Evolutionary conservation across 2,888 invertebrate species (phyloP), one percentile per base, ranked within the genome.

Genomic region (Oasisia sp.): DNA sequence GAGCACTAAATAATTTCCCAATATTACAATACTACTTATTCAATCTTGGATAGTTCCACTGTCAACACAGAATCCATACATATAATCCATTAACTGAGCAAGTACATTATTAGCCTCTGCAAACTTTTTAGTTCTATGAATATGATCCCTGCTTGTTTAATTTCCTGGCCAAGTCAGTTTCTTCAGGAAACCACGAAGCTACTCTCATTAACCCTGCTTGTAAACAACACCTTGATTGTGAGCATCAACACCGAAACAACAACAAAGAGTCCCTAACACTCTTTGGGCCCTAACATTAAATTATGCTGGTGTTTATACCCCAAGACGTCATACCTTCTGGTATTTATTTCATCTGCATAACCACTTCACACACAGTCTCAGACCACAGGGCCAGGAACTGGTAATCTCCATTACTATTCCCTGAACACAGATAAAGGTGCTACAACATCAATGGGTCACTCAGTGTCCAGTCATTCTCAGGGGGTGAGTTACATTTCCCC

Each of bases 341-440:
- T 74, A 74, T 74, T 74, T 74, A n/a, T 74, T 74, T 74, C 19
- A 74, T 74, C 27, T 74, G 74, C 74, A 74, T 74, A 74, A 74
- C 74, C 27, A 74, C n/a, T 19, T 74, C 74, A 74, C 7, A 27
- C 74, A 74, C 27, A 74, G 27, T n/a, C 74, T n/a, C 19, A 3
- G n/a, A 19, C 27, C 27, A n/a, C 19, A 74, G 74, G 27, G n/a
- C 74, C 74, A 74, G 74, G 74, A 74, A 74, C 19, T 19, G 19
- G 27, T n/a, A 74, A 19, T 74, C 74, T 74, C 74, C n/a, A 74
- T 74, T 74, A 74, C 74, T 3, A 74, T 74, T 74, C 74, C 74
- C 74, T 19, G 1, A 27, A 74, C 74, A 74, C 19, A n/a, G 74
- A 74, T 74, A 74, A 74, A 74, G 74, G 74, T 74, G 74, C 74